A percentile compares a stretch with the other conserved stretches of the same genome.
These are phyloP conservation scores for Clavelina lepadiformis DNA, from an alignment of 23 tunicate species.

Conservation along the genomic window DNA sequence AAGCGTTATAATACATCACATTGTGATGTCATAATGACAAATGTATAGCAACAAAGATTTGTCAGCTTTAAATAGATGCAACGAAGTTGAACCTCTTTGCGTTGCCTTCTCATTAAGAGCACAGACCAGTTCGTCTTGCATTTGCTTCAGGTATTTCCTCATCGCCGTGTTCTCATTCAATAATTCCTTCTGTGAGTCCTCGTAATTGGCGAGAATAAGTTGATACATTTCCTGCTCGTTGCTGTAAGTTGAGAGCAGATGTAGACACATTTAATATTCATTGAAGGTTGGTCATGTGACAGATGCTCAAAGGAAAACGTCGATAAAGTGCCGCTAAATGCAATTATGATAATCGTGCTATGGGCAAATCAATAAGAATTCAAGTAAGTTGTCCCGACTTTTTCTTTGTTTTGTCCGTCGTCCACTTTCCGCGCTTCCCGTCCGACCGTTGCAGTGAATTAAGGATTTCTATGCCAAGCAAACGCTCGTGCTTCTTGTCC, in stretches of 20 bases:
- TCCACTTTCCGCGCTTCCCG: conserved; percentile 85
- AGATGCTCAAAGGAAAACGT: not conserved
- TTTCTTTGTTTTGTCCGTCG: conserved; percentile 77
- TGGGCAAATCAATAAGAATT: no score
- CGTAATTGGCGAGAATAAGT: conserved; percentile 73
- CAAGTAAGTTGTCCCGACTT: no score
- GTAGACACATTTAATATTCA: no score
- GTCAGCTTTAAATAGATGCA: no score
- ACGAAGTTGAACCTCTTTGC: no score
- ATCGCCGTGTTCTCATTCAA: conserved; percentile 76
- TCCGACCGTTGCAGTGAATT: conserved; percentile 74
- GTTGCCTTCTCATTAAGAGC: conserved; percentile 64
- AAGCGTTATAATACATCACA: no score
- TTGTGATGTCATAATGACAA: no score
- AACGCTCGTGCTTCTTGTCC: conserved; percentile 79
- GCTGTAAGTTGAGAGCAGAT: conserved; percentile 15
- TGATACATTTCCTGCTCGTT: conserved; percentile 87
- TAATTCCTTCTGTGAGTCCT: conserved; percentile 69
- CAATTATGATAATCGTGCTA: no score
- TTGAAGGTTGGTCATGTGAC: no score
- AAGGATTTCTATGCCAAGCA: conserved; percentile 76
- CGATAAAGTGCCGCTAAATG: not conserved
- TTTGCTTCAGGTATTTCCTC: conserved; percentile 71
- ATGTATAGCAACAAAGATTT: no score
- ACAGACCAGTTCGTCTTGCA: conserved; percentile 77